Conservation (phyloP, 2,113 vertebrate genomes). For the Periophthalmodon schlosseri region DNA sequence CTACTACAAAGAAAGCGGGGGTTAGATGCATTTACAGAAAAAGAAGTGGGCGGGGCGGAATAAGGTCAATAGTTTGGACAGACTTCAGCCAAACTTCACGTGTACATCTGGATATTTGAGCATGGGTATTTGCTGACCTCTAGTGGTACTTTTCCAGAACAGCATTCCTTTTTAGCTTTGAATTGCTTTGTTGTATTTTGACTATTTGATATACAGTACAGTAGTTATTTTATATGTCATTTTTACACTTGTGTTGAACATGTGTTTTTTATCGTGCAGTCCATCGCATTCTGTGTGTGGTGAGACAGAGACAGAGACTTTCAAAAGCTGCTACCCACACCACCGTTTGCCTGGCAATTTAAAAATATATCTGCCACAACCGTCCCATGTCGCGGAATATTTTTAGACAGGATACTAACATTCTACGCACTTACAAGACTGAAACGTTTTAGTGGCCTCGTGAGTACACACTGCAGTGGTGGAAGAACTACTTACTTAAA, state of each 20-base stretch:
- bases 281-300: constrained; percentile 37
- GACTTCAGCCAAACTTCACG: constrained; percentile 38
- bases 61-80: constrained; percentile 19
- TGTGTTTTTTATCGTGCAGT: constrained; percentile 46
- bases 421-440: constrained; percentile 44
- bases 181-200: constrained; percentile 59
- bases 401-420: constrained; percentile 43
- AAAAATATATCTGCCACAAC: constrained; percentile 27
- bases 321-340: constrained; percentile 42
- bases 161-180: constrained; percentile 72
- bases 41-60: too few relatives aligned
- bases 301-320: constrained; percentile 29
- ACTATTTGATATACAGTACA: constrained; percentile 60
- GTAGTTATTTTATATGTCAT: constrained; percentile 49
- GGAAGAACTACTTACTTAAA: too few relatives aligned
- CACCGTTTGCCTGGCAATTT: constrained; percentile 47
- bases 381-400: constrained; percentile 43
- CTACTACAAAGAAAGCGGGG: too few relatives aligned
- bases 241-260: constrained; percentile 54
- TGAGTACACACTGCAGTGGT: constrained; percentile 21
- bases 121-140: constrained; percentile 76
- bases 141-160: constrained; percentile 70
- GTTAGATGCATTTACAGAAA: too few relatives aligned
- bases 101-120: constrained; percentile 67
- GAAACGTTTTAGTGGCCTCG: constrained; percentile 45